Evolutionary conservation across 2,797 vertebrate species (phyloP).

Genomic region (Pantherophis vulpinus): DNA sequence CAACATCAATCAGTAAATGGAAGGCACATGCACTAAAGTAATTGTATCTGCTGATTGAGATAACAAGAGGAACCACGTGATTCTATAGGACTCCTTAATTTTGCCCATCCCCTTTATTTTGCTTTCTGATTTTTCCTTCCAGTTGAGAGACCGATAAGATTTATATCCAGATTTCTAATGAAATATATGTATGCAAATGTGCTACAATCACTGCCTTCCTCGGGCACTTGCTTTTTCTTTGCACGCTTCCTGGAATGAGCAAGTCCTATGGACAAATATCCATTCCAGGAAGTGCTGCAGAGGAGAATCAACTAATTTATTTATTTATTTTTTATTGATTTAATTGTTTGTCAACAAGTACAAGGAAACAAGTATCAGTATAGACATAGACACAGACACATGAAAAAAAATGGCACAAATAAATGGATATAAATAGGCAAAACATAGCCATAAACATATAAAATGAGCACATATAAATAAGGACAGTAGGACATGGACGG

Average conservation of each 20-base stretch:
- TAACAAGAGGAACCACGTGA: not conserved
- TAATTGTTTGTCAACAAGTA: too few species aligned
- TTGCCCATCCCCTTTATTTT: not conserved
- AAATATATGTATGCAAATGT: not conserved
- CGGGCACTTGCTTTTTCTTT: not conserved
- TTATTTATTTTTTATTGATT: too few species aligned
- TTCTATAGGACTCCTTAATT: not conserved
- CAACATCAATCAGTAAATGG: not conserved
- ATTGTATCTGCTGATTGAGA: not conserved
- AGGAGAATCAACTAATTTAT: not conserved
- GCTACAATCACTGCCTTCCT: not conserved
- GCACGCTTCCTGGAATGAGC: not conserved
- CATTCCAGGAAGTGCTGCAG: not conserved
- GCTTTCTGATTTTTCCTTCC: not conserved
- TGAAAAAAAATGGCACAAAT: too few species aligned
- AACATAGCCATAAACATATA: too few species aligned
- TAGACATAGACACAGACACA: too few species aligned
- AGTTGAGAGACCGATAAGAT: not conserved
- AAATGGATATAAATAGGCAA: too few species aligned
- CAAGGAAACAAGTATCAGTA: too few species aligned
- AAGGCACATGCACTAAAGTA: not conserved
- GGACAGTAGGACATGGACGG: too few species aligned
- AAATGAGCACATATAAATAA: too few species aligned
- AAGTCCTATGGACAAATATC: not conserved
- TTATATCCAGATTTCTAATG: not conserved